Base-by-base conservation (phyloP, 2,888 invertebrate species). In the Cryptocephalus primarius region DNA sequence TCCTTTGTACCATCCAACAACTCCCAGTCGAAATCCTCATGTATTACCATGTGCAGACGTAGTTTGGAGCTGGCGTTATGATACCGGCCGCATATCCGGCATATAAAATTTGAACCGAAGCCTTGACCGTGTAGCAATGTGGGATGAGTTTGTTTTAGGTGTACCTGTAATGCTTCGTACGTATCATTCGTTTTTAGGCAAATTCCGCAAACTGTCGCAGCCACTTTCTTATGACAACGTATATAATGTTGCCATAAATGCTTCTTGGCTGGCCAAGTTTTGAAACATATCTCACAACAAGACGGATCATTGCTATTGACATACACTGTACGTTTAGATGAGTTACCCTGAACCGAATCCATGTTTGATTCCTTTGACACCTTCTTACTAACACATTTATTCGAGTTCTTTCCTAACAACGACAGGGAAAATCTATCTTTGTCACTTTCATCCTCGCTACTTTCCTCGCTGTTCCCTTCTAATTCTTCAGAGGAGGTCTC, bases 171-270 rank as follows among this genome's bases (percentile, higher is more conserved):
- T 39, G 69, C 64, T 12, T 67, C 64, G 53, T 78, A 78, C 36
- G 66, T 70, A 4, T 67, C 62, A 57, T 77, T 77, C 1, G 76
- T 70, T 57, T 77, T 75, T 34, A 78, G 58, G 51, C 78, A 78
- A 36, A 78, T 77, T 0, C 78, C 78, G 49, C 78, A 78, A 1
- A 77, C 75, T 0, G 76, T 76, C 0, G 77, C 77, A 1, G 78
- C 77, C 34, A 74, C 75, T 9, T 69, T 62, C 43, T 75, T 72
- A 59, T 78, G 78, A 55, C 77, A 77, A 8, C 78, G 68, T 39
- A 69, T 69, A 44, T 77, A 66, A 60, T 79, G 78, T 56, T 78
- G 78, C 78, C 78, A 79, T 1, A 78, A 62, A 54, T 78, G 77
- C 53, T 77, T 77, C 52, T 77, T 77, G 0, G 76, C 77, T 1